Percentiles rank a stretch among this genome's conserved stretches.
These are phyloP conservation scores for Diacarnus erythraeanus DNA, from an alignment of 37 sponge, comb jelly and placozoan genomes.

Conservation along the genomic window DNA sequence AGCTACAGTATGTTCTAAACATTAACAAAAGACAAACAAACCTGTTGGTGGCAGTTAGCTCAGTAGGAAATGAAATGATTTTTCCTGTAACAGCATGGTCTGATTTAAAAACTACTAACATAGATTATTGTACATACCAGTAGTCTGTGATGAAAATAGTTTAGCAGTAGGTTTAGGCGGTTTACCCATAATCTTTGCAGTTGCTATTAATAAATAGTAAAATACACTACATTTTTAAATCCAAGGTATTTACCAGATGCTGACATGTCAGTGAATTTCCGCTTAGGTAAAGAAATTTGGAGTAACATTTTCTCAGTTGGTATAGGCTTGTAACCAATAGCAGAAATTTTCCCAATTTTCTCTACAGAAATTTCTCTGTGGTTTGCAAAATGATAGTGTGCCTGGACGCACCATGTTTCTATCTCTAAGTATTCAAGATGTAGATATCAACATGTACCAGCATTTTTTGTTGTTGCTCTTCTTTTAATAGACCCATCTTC, in stretches of 20 bases:
- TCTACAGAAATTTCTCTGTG: conserved; percentile 21
- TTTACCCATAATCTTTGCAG: not conserved
- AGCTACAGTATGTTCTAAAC: too few species aligned
- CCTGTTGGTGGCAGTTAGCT: too few species aligned
- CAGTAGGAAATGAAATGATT: too few species aligned
- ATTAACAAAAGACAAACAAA: too few species aligned
- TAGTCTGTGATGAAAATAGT: not conserved
- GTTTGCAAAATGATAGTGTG: conserved; percentile 46
- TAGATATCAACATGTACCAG: conserved; percentile 6
- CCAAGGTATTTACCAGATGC: not conserved
- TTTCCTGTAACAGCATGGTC: too few species aligned
- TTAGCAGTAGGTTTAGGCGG: not conserved
- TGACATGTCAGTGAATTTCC: not conserved
- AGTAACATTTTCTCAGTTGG: not conserved
- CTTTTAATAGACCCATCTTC: conserved; percentile 44
- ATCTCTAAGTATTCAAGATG: not conserved
- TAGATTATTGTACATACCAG: too few species aligned
- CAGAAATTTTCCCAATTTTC: conserved; percentile 7
- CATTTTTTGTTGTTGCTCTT: conserved; percentile 43
- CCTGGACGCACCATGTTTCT: not conserved
- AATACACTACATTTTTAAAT: too few species aligned
- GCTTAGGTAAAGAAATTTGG: not conserved
- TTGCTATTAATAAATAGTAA: not conserved
- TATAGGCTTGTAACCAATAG: not conserved
- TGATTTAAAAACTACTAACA: too few species aligned